Evolutionary conservation across 2,888 invertebrate species (phyloP).

Genomic region (Eumerus sabulonum): DNA sequence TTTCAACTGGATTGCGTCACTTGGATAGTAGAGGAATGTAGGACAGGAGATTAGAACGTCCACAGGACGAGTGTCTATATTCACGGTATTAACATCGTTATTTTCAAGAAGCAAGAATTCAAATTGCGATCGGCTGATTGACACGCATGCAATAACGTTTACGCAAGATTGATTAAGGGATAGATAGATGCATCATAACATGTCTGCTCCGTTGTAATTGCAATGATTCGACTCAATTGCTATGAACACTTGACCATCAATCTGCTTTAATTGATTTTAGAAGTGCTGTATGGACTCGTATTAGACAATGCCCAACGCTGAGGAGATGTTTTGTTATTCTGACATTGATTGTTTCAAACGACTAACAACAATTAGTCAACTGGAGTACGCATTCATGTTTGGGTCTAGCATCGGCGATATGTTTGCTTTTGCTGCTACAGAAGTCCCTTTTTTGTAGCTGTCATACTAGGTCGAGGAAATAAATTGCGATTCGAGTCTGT

Average conservation of each 20-base stretch:
- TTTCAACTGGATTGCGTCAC: neutral
- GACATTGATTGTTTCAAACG: too few species aligned
- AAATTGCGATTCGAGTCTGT: too few species aligned
- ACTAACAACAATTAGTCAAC: too few species aligned
- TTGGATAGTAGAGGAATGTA: neutral
- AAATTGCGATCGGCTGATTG: constrained; percentile 48
- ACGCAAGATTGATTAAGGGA: constrained; percentile 33
- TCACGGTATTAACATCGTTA: neutral
- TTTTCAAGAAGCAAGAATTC: neutral
- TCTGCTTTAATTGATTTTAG: constrained; percentile 53
- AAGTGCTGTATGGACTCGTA: too few species aligned
- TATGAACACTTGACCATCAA: constrained; percentile 58
- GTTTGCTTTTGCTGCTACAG: too few species aligned
- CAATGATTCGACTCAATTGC: constrained; percentile 58
- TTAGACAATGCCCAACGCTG: too few species aligned
- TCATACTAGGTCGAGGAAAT: too few species aligned
- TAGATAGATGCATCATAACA: constrained; percentile 21
- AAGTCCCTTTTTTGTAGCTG: too few species aligned
- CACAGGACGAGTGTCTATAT: neutral
- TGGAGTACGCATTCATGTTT: too few species aligned
- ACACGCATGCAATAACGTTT: constrained; percentile 8
- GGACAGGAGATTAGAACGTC: neutral
- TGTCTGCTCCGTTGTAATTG: constrained; percentile 3
- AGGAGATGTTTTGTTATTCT: too few species aligned
- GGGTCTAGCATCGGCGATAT: too few species aligned